phyloP scores from a whole-genome alignment of 2,888 invertebrate genomes.

The Phlogophora meticulosa region DNA sequence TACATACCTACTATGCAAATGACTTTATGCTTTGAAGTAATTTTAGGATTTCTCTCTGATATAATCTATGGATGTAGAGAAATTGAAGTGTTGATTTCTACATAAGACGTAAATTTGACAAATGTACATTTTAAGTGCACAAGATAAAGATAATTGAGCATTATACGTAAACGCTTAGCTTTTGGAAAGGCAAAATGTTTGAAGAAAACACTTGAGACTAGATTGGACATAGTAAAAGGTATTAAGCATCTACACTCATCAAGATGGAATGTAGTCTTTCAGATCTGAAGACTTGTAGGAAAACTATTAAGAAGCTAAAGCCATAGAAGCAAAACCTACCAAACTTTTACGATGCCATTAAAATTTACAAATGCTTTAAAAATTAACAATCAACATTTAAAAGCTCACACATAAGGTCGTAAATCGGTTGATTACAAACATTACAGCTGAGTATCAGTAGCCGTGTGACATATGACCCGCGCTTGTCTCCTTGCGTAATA shows the following conservation, averaged over 20 bases:
- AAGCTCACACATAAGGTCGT: slow-evolving; percentile 14
- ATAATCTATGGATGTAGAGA: slow-evolving; percentile 19
- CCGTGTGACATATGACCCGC: slow-evolving; percentile 52
- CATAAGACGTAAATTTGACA: background rate
- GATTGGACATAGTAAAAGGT: background rate
- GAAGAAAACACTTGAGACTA: background rate
- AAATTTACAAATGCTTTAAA: background rate
- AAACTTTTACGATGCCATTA: background rate
- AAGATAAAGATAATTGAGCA: too few relatives aligned
- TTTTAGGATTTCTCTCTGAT: slow-evolving; percentile 40
- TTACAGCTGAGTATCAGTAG: slow-evolving; percentile 40
- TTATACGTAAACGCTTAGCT: too few relatives aligned
- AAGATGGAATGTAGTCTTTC: background rate
- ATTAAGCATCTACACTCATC: background rate
- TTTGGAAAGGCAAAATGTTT: background rate
- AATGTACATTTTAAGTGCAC: background rate
- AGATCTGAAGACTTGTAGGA: background rate
- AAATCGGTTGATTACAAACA: slow-evolving; percentile 31
- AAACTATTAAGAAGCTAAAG: background rate
- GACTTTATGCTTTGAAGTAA: slow-evolving; percentile 6
- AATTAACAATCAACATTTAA: slow-evolving; percentile 2
- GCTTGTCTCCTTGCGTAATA: slow-evolving; percentile 44
- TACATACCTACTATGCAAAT: slow-evolving; percentile 38
- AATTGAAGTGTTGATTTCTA: background rate
- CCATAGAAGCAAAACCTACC: background rate